These are phyloP conservation scores for Heloderma charlesbogerti DNA, from an alignment of 2,113 vertebrate species.

Conservation along the genomic window DNA sequence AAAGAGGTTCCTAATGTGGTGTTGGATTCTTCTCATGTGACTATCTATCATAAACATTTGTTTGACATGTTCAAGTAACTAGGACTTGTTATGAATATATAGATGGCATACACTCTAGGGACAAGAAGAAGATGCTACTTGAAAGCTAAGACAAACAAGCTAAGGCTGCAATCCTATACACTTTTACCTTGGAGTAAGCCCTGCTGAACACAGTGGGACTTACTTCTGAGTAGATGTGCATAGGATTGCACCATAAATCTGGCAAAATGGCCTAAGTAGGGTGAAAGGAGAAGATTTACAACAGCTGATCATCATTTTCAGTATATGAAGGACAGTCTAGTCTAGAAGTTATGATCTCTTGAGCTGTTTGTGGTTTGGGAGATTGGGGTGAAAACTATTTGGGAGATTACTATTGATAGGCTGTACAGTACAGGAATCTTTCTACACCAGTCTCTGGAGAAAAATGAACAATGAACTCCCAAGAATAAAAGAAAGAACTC, in stretches of 20 bases:
- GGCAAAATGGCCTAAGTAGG: not conserved
- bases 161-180: not conserved
- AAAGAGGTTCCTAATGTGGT: not conserved
- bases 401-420: not conserved
- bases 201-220: too few relatives aligned
- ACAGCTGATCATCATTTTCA: not conserved
- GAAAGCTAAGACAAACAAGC: not conserved
- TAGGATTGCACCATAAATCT: not conserved
- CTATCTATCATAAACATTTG: not conserved
- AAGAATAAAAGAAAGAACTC: not conserved
- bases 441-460: not conserved
- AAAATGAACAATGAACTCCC: not conserved
- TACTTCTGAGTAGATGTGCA: too few relatives aligned
- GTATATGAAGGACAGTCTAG: not conserved
- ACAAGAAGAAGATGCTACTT: not conserved
- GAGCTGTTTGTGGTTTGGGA: not conserved
- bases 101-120: not conserved
- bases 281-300: not conserved
- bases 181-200: too few relatives aligned
- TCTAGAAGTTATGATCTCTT: not conserved
- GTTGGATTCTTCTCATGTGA: not conserved
- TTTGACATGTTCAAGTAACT: not conserved
- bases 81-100: not conserved
- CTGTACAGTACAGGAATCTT: not conserved
- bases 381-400: not conserved